Conservation (phyloP, 37 sponge, comb jelly and placozoan species). For the Hexactinellida sp. region DNA sequence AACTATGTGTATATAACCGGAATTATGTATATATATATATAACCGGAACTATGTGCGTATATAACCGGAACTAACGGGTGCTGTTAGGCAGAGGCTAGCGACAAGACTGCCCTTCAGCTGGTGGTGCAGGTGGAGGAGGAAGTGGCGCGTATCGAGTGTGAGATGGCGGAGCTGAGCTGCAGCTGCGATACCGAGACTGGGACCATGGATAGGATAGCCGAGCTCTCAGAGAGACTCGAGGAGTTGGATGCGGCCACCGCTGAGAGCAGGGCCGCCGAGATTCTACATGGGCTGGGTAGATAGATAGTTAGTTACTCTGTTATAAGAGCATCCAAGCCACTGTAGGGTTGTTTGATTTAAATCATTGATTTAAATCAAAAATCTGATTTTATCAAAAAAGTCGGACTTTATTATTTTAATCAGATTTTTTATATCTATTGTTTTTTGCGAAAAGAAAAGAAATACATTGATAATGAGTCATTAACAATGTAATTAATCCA, state of each 20-base stretch:
- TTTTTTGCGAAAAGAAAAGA: no score
- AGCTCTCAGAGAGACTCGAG: constrained; percentile 78
- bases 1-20: no score
- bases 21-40: no score
- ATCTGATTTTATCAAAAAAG: no score
- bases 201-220: constrained; percentile 33
- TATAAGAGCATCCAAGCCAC: background rate
- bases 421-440: no score
- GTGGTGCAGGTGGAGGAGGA: constrained; percentile 80
- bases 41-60: no score
- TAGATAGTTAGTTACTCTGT: background rate
- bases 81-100: constrained; percentile 33
- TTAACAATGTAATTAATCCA: no score
- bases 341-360: no score
- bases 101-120: constrained; percentile 71
- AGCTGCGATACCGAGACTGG: constrained; percentile 37
- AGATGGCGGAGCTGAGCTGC: constrained; percentile 43
- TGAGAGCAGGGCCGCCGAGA: constrained; percentile 56
- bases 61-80: no score
- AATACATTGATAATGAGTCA: no score
- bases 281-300: constrained; percentile 45
- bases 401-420: no score
- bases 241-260: constrained; percentile 62
- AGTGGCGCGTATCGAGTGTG: constrained; percentile 45
- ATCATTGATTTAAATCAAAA: no score